A percentile compares a stretch with the other conserved stretches of the same genome.
Conservation (phyloP, 2,888 invertebrate genomes). For the Blera fallax region DNA sequence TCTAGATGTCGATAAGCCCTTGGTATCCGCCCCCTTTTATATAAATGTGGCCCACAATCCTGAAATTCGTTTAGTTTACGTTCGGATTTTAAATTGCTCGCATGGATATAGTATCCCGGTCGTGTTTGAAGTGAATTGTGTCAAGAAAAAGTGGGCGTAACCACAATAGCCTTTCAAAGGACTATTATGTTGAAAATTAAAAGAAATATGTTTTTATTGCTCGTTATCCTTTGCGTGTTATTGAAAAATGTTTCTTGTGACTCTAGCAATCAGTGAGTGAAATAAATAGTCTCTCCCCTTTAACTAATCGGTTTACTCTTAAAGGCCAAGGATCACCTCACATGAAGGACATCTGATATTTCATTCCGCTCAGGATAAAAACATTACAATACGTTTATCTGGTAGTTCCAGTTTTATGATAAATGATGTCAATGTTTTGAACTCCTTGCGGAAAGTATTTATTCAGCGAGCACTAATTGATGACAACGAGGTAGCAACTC, state of each 20-base stretch:
- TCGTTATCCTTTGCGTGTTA: neutral
- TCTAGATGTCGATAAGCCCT: neutral
- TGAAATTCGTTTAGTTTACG: conserved; percentile 25
- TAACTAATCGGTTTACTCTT: neutral
- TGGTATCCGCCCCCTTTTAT: conserved; percentile 50
- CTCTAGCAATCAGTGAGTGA: conserved; percentile 43
- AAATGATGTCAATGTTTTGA: conserved; percentile 86
- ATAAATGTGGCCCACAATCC: conserved; percentile 30
- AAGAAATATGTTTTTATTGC: neutral
- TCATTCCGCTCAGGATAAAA: conserved; percentile 88
- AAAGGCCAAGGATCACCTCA: conserved; percentile 78
- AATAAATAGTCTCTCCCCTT: neutral
- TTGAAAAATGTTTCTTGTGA: conserved; percentile 15
- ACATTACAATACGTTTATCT: conserved; percentile 88
- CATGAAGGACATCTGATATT: conserved; percentile 90
- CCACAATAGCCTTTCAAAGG: conserved; percentile 1
- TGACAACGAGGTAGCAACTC: conserved; percentile 35
- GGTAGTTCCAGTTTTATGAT: conserved; percentile 87
- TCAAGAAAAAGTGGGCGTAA: conserved; percentile 11
- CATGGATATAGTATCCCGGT: conserved; percentile 14
- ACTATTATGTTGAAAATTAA: conserved; percentile 27
- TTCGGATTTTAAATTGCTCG: conserved; percentile 4
- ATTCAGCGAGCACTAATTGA: neutral
- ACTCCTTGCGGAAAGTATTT: conserved; percentile 68
- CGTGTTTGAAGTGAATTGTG: conserved; percentile 3